Evolutionary conservation across 2,113 vertebrate species (phyloP).

Genomic region (Erpornis zantholeuca): DNA sequence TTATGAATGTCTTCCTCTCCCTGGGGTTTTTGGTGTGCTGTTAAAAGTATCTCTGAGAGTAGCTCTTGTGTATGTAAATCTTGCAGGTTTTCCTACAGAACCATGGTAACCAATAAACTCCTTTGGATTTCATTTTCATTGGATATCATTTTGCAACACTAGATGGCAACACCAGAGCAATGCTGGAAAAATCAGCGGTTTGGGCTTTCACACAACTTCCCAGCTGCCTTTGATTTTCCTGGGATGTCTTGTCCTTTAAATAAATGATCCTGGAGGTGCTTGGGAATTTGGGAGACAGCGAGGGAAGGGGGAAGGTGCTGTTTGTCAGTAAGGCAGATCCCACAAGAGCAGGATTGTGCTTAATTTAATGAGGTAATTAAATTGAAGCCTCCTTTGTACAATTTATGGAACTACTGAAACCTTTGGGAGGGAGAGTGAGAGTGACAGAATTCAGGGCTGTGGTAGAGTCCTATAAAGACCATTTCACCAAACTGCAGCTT

Average conservation of each 20-base stretch:
- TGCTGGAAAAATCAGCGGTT: background rate
- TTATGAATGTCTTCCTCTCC: fast-evolving
- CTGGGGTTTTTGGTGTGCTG: background rate
- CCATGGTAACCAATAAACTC: background rate
- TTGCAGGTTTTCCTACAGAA: background rate
- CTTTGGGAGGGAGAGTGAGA: background rate
- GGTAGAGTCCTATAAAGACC: background rate
- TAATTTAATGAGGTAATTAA: background rate
- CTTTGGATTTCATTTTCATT: background rate
- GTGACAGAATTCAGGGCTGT: background rate
- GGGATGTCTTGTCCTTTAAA: background rate
- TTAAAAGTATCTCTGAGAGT: background rate
- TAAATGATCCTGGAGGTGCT: background rate
- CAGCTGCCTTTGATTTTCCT: background rate
- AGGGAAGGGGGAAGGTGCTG: background rate
- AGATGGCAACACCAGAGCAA: background rate
- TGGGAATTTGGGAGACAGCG: background rate
- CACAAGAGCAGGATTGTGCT: background rate
- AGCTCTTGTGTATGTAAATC: background rate
- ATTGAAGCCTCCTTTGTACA: background rate
- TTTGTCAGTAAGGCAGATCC: background rate
- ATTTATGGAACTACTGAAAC: background rate
- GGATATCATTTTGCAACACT: background rate
- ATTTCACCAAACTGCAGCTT: background rate
- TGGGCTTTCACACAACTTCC: background rate